phyloP scores from a whole-genome alignment of 2,797 vertebrate genomes.

The Rhinophrynus dorsalis region DNA sequence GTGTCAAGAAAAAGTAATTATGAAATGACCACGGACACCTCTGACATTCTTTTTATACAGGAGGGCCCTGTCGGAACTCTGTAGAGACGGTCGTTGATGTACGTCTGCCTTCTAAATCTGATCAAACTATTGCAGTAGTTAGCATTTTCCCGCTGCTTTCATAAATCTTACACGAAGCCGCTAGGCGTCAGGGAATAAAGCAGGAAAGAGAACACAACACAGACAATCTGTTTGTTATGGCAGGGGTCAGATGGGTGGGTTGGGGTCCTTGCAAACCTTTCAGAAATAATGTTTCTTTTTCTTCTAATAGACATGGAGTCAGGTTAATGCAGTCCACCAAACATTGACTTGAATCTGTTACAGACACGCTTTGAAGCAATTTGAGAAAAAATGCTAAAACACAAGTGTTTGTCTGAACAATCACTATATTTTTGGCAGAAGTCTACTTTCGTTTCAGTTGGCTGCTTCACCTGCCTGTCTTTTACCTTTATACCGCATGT shows the following conservation, averaged over 20 bases:
- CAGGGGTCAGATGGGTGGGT: constrained; percentile 17
- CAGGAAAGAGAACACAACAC: background rate
- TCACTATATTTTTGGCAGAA: too few species aligned
- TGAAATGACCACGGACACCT: constrained; percentile 23
- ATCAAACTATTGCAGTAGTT: constrained; percentile 46
- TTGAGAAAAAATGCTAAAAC: too few species aligned
- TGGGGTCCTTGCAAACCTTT: background rate
- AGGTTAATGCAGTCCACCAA: too few species aligned
- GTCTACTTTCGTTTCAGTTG: too few species aligned
- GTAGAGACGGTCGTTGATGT: constrained; percentile 27
- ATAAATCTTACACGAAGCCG: constrained; percentile 40
- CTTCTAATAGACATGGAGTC: too few species aligned
- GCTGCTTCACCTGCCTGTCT: too few species aligned
- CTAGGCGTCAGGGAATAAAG: constrained; percentile 23
- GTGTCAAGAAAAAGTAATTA: constrained; percentile 41
- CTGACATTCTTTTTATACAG: constrained; percentile 25
- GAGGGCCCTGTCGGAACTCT: constrained; percentile 11
- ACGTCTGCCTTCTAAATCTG: constrained; percentile 41
- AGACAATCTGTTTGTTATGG: constrained; percentile 19
- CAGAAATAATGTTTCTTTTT: background rate
- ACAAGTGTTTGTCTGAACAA: too few species aligned
- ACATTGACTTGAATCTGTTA: too few species aligned
- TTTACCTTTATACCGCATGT: too few species aligned
- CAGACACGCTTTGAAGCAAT: too few species aligned
- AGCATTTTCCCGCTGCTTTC: constrained; percentile 30